Conservation (phyloP, 2,797 vertebrate species). For the Gambusia yucatana region DNA sequence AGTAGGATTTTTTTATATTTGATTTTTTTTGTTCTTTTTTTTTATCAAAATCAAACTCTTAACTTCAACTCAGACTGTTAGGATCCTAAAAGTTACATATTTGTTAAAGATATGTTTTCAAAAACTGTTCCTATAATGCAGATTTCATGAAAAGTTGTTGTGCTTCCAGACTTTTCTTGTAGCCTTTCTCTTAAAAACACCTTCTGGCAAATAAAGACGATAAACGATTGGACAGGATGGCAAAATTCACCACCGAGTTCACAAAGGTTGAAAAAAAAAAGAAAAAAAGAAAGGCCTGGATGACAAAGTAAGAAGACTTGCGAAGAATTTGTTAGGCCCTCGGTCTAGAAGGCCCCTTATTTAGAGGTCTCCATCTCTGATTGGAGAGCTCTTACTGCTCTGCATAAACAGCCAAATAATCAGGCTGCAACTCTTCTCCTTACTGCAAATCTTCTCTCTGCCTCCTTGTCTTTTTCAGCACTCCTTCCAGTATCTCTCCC, state of each 20-base stretch:
- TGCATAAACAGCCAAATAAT: conserved; percentile 80
- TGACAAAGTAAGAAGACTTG: conserved; percentile 58
- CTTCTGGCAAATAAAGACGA: conserved; percentile 66
- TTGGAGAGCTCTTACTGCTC: conserved; percentile 76
- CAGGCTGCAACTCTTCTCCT: conserved; percentile 57
- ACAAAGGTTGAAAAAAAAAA: conserved; percentile 58
- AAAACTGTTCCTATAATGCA: neutral
- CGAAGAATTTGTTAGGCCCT: conserved; percentile 65
- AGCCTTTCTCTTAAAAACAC: conserved; percentile 66
- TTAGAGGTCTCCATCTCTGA: conserved; percentile 72
- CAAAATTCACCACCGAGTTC: conserved; percentile 53
- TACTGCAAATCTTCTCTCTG: conserved; percentile 45
- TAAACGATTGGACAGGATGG: conserved; percentile 46
- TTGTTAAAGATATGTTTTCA: neutral
- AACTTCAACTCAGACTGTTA: neutral
- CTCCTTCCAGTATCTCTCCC: conserved; percentile 37
- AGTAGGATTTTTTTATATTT: neutral
- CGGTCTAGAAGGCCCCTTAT: conserved; percentile 67
- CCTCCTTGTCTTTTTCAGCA: conserved; percentile 40
- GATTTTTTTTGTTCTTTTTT: neutral
- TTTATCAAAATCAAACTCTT: neutral
- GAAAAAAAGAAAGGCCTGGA: conserved; percentile 49
- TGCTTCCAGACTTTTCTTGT: conserved; percentile 5
- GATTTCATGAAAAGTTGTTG: neutral
- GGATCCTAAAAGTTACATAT: neutral